These are phyloP conservation scores for Drosophila setifemur DNA, from an alignment of 1,140 invertebrate genomes.

Conservation along the genomic window DNA sequence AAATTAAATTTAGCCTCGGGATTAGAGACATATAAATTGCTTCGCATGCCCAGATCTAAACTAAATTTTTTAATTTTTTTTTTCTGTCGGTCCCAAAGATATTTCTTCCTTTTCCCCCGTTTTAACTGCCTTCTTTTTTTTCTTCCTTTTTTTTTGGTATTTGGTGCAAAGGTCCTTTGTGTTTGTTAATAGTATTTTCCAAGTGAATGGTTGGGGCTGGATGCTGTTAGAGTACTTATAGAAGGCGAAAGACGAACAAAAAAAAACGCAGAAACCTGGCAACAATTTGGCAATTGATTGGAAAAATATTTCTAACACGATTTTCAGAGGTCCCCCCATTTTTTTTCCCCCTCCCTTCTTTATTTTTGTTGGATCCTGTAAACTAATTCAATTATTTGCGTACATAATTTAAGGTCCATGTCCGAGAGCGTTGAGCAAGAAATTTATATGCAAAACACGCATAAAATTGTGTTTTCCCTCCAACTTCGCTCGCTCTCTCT, in stretches of 20 bases:
- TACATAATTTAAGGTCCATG: constrained; percentile 66
- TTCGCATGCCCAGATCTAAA: constrained; percentile 17
- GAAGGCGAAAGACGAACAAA: background rate
- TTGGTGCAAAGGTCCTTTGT: constrained; percentile 24
- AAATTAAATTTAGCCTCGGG: constrained; percentile 28
- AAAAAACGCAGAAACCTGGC: constrained; percentile 20
- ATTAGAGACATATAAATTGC: constrained; percentile 24
- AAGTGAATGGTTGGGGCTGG: constrained; percentile 30
- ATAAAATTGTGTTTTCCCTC: constrained; percentile 60
- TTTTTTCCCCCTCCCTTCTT: background rate
- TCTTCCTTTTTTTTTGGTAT: constrained; percentile 17
- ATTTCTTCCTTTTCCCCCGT: background rate
- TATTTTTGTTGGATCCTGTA: constrained; percentile 3
- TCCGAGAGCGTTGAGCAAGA: constrained; percentile 53
- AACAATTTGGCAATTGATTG: constrained; percentile 72
- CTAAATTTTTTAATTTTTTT: constrained; percentile 31
- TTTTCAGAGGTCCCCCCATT: constrained; percentile 17
- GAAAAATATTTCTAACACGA: constrained; percentile 74
- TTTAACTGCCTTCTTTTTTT: background rate
- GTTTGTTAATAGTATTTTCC: constrained; percentile 55
- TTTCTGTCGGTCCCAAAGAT: background rate
- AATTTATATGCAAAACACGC: constrained; percentile 81
- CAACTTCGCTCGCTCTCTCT: background rate
- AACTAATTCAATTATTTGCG: constrained; percentile 79
- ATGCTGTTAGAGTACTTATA: constrained; percentile 1